phyloP scores from a whole-genome alignment of 1,140 invertebrate genomes.

The Hypsibius dujardini region DNA sequence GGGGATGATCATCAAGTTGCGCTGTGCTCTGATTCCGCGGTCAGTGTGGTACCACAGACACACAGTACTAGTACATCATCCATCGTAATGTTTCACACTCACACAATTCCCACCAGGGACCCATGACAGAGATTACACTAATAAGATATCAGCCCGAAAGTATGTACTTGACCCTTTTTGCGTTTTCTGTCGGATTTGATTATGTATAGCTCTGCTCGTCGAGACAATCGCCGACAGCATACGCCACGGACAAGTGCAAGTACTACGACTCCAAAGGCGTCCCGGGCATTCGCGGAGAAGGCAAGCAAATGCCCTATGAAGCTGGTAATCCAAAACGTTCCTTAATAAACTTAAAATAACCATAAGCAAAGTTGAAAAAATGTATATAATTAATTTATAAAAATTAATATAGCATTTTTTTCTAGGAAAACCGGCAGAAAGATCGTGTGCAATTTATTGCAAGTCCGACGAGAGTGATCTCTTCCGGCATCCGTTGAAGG shows the following conservation, averaged over 20 bases:
- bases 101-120: too few relatives aligned
- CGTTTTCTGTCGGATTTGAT: not conserved
- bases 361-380: too few relatives aligned
- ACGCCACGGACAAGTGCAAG: not conserved
- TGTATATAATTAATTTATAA: too few relatives aligned
- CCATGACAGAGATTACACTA: too few relatives aligned
- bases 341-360: not conserved
- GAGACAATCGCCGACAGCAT: not conserved
- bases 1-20: not conserved
- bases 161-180: too few relatives aligned
- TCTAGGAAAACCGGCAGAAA: not conserved
- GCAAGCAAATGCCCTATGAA: not conserved
- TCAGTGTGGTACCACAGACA: not conserved
- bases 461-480: not conserved
- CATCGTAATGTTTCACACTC: too few relatives aligned
- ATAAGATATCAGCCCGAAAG: too few relatives aligned
- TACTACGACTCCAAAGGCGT: not conserved
- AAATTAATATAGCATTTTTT: not conserved
- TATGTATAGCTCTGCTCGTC: not conserved
- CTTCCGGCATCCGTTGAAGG: not conserved
- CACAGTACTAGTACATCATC: too few relatives aligned
- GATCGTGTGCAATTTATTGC: constrained; percentile 2
- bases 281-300: not conserved
- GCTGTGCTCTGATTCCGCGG: not conserved
- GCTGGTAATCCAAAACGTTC: not conserved